Evolutionary conservation across 1,140 invertebrate species (phyloP), one percentile per base, ranked within the genome.

Genomic region (Acyrthosiphon pisum): DNA sequence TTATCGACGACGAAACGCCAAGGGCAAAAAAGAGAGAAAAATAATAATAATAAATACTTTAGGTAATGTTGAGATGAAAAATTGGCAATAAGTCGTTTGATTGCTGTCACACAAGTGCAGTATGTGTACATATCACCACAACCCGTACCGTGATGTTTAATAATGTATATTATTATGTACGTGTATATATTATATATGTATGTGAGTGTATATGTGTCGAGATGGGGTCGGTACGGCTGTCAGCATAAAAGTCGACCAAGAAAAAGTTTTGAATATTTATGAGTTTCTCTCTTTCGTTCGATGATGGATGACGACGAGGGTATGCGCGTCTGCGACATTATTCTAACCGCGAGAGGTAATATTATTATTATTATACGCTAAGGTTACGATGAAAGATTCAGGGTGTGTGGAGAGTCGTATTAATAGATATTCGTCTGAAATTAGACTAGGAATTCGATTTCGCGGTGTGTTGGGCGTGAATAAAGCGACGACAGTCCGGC

Each of bases 191-290:
- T 8, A 50, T 50, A 22, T 50, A 35, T n/a, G 9, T 46, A 0
- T 26, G 11, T 22, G 14, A 7, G 8, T n/a, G 30, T 37, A 11
- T 20, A 18, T 88, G 6, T 18, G 26, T 37, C 1, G 9, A 50
- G 41, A n/a, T 46, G 50, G n/a, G 87, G 35, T 30, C 26, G 48
- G 23, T 48, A 44, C 26, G 44, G n/a, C 91, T 93, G 91, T 93
- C 91, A 84, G 91, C 44, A 44, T 30, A 86, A 93, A 84, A 93
- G 91, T 86, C 91, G 81, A 53, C 76, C 76, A 53, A 93, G 91
- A 84, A 56, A 92, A 37, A 83, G 81, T 81, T 93, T 86, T 93
- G 81, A 93, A 93, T 93, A 93, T 93, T 93, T 93, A 93, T 86
- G 81, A 93, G 48, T 44, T 86, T 86, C 11, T 81, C 76, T 48